Evolutionary conservation across 2,113 vertebrate species (phyloP).

Genomic region (Ciconia boyciana): DNA sequence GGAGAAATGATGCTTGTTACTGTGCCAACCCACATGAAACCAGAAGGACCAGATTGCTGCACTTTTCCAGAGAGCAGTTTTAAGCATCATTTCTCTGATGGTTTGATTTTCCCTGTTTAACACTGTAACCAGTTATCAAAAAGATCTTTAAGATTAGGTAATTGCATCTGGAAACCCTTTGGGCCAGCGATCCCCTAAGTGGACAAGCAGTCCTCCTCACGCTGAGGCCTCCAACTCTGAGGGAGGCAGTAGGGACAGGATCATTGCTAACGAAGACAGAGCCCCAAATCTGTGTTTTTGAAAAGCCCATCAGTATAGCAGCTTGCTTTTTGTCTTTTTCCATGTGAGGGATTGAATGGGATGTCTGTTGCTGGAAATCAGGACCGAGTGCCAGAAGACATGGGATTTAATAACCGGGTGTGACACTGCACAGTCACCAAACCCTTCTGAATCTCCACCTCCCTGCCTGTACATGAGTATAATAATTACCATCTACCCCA

Average conservation of each 20-base stretch:
- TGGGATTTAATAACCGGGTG: neutral
- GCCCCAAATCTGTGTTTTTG: neutral
- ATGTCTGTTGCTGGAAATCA: neutral
- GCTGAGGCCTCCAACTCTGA: neutral
- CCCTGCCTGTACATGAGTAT: neutral
- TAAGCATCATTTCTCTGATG: neutral
- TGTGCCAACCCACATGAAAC: slow-evolving; percentile 6
- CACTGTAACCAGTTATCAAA: neutral
- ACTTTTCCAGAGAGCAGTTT: neutral
- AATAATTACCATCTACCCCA: neutral
- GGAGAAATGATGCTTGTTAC: neutral
- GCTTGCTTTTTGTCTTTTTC: neutral
- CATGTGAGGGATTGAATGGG: neutral
- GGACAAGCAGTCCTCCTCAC: neutral
- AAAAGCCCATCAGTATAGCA: neutral
- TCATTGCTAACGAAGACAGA: neutral
- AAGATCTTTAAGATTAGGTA: neutral
- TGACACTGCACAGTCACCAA: neutral
- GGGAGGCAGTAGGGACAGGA: neutral
- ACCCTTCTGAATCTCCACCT: neutral
- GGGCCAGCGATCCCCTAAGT: neutral
- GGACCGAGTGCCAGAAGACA: neutral
- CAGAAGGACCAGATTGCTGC: neutral
- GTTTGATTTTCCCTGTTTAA: neutral
- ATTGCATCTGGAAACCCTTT: neutral